phyloP scores from a whole-genome alignment of 2,888 invertebrate genomes.

The Luperina testacea region DNA sequence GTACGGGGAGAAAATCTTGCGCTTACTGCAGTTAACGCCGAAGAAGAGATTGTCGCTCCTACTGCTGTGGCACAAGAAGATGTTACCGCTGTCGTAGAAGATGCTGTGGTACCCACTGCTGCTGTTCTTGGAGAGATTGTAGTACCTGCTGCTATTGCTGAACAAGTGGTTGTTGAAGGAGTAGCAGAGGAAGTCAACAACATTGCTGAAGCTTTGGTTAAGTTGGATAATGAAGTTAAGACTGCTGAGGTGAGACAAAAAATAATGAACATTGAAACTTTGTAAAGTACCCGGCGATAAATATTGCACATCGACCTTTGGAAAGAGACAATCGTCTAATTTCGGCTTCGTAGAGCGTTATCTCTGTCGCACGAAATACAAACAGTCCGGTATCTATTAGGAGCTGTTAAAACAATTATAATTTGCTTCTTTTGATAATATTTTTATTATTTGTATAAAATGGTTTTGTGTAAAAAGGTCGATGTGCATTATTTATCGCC shows the following conservation, averaged over 20 bases:
- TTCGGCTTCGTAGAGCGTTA: too few species aligned
- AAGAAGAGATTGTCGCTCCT: constrained; percentile 34
- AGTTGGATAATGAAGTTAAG: constrained; percentile 78
- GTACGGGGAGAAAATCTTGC: constrained; percentile 36
- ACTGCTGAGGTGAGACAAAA: constrained; percentile 74
- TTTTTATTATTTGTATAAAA: too few species aligned
- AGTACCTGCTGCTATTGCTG: constrained; percentile 34
- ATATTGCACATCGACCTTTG: too few species aligned
- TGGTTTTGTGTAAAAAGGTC: too few species aligned
- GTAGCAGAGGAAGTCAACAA: constrained; percentile 70
- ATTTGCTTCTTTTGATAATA: too few species aligned
- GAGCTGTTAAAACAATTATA: too few species aligned
- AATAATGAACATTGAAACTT: background rate
- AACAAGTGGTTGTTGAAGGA: constrained; percentile 48
- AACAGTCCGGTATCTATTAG: too few species aligned
- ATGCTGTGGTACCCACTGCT: constrained; percentile 39
- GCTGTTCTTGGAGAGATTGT: constrained; percentile 29
- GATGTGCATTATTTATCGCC: too few species aligned
- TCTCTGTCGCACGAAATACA: too few species aligned
- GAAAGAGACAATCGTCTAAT: too few species aligned
- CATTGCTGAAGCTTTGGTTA: constrained; percentile 78
- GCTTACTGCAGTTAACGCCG: constrained; percentile 14
- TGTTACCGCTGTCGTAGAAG: constrained; percentile 21
- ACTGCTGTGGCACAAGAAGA: constrained; percentile 32
- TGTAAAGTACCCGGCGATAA: too few species aligned